Base-by-base conservation (phyloP, 2,888 invertebrate genomes). In the Amphipyra berbera region DNA sequence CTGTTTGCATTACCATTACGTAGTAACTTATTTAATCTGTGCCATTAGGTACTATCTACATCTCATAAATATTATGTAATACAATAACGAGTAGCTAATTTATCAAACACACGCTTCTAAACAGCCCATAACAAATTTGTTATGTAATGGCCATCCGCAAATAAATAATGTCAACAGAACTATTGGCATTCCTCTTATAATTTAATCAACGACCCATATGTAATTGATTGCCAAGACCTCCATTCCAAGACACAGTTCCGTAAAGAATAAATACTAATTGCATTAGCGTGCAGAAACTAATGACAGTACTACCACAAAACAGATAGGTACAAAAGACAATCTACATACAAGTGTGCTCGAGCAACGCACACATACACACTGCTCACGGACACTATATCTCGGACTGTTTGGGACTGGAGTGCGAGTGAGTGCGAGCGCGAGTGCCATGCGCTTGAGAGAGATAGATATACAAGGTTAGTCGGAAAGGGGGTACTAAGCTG, bases 101-200 rank as follows among this genome's bases (percentile, higher is more conserved):
- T 30, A 30, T 57, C 35, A 12, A 37, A 4, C 37, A 14, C 8
- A 15, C 15, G 3, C 10, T 15, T 15, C 5, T 30, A 7, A 30
- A 7, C 14, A 12, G 13, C 13, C 6, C 2, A 14, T 12, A 40
- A 35, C 35, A 40, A 30, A 2, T 5, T 41, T 10, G 27, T 53
- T 53, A 35, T 15, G 27, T 50, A 45, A 38, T 33, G 7, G 6
- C 8, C 40, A 40, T 13, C 14, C n/a, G n/a, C n/a, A 60, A 47
- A 59, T 30, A 48, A 63, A 69, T 46, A 64, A 60, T 42, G 45
- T 42, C n/a, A 55, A 55, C 42, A 57, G 27, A 42, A 35, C 53
- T 38, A 58, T 61, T 73, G 44, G 21, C 61, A 69, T 74, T 65
- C 55, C 10, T 59, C 6, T 74, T 44, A 38, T 65, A 69, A 73